A percentile compares a stretch with the other conserved stretches of the same genome.
Conservation (phyloP, 1,140 invertebrate species). For the Acromyrmex charruanus region DNA sequence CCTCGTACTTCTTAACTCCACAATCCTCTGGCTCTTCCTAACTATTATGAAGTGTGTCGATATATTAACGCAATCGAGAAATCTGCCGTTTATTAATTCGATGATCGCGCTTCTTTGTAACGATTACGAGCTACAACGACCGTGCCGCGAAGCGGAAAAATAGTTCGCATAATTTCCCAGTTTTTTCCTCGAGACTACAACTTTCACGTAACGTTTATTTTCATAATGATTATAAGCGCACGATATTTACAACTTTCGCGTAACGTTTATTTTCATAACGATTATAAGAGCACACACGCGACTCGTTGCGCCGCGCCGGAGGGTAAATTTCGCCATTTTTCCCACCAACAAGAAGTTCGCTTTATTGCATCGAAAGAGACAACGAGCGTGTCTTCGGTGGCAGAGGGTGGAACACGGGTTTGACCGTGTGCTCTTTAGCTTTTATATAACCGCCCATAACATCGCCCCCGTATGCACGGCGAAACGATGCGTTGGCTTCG, state of each 20-base stretch:
- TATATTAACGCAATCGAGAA: neutral
- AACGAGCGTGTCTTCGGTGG: neutral
- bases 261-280: conserved; percentile 36
- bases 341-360: neutral
- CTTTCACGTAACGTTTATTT: conserved; percentile 36
- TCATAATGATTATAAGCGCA: conserved; percentile 6
- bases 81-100: conserved; percentile 23
- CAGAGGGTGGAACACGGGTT: neutral
- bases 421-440: conserved; percentile 40
- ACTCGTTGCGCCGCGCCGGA: too few species aligned
- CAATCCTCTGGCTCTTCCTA: neutral
- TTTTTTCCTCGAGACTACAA: neutral
- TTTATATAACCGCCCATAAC: conserved; percentile 35
- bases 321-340: conserved; percentile 8
- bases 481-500: conserved; percentile 43
- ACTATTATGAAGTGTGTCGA: neutral
- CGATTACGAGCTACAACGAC: neutral
- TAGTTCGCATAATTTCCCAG: conserved; percentile 16
- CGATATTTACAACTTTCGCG: neutral
- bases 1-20: conserved; percentile 6
- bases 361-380: conserved; percentile 19
- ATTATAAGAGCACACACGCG: neutral
- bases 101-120: neutral
- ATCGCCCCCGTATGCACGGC: conserved; percentile 26
- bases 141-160: conserved; percentile 21